A percentile compares a stretch with the other conserved stretches of the same genome.
phyloP scores from a whole-genome alignment of 2,797 vertebrate genomes.

The Amblyraja radiata region DNA sequence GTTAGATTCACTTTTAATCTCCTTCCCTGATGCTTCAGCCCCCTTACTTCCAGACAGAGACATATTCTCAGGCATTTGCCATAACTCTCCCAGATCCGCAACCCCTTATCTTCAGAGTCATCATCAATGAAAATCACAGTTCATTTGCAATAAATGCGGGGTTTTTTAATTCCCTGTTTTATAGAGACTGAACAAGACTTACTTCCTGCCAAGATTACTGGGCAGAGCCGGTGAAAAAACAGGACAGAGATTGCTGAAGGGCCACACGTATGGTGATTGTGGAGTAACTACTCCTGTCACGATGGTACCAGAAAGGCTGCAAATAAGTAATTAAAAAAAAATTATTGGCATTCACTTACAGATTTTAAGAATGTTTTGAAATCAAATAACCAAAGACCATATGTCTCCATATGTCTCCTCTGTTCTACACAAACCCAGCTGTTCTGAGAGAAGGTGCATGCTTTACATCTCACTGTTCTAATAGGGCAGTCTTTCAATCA shows the following conservation, averaged over 20 bases:
- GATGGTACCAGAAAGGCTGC: constrained; percentile 42
- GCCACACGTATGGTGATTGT: constrained; percentile 44
- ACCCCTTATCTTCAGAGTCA: no score
- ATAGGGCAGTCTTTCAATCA: not conserved
- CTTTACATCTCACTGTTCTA: not conserved
- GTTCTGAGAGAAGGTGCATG: not conserved
- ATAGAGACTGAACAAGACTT: constrained; percentile 46
- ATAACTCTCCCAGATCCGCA: no score
- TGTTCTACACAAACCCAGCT: not conserved
- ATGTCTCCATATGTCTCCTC: not conserved
- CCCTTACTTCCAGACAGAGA: no score
- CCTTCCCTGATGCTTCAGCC: no score
- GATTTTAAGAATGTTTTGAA: not conserved
- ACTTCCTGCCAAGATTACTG: constrained; percentile 62
- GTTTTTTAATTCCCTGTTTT: not conserved
- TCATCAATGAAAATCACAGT: not conserved
- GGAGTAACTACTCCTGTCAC: constrained; percentile 37
- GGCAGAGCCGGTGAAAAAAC: constrained; percentile 42
- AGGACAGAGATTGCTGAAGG: constrained; percentile 47
- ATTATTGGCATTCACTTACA: not conserved
- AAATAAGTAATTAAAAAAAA: constrained; percentile 14
- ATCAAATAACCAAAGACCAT: not conserved
- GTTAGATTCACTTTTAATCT: no score
- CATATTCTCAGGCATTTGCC: no score
- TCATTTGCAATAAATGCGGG: no score